Evolutionary conservation across 1,140 invertebrate species (phyloP).

Genomic region (Euglossa dilemma): DNA sequence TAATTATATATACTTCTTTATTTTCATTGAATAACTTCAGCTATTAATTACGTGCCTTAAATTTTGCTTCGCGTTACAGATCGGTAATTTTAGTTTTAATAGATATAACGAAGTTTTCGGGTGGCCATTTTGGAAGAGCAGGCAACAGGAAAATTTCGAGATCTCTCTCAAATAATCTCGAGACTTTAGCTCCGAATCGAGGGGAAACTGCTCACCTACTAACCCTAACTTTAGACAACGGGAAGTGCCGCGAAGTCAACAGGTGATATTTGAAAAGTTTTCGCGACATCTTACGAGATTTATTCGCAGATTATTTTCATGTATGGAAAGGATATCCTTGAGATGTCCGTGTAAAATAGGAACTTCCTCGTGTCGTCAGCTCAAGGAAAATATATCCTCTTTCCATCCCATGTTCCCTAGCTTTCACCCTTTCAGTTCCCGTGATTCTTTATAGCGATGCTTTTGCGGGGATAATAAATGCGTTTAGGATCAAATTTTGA

Average conservation of each 20-base stretch:
- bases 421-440: not conserved
- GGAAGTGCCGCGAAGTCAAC: conserved; percentile 27
- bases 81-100: too few species aligned
- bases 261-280: conserved; percentile 50
- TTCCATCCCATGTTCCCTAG: not conserved
- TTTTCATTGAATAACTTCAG: too few species aligned
- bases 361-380: conserved; percentile 11
- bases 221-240: conserved; percentile 8
- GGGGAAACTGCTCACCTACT: not conserved
- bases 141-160: too few species aligned
- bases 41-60: too few species aligned
- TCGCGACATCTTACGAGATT: conserved; percentile 34
- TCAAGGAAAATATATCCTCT: not conserved
- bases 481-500: conserved; percentile 12
- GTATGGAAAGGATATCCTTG: conserved; percentile 18
- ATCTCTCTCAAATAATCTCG: not conserved
- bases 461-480: conserved; percentile 29
- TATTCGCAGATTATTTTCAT: conserved; percentile 44
- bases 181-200: not conserved
- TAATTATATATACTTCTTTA: too few species aligned
- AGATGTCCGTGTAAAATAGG: not conserved
- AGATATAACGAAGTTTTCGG: too few species aligned
- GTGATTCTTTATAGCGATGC: conserved; percentile 28
- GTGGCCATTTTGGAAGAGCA: too few species aligned
- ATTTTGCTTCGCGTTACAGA: too few species aligned